Percentiles rank a stretch among this genome's conserved stretches.
Evolutionary conservation across 2,797 vertebrate genomes (phyloP).

Genomic region (Myripristis murdjan): DNA sequence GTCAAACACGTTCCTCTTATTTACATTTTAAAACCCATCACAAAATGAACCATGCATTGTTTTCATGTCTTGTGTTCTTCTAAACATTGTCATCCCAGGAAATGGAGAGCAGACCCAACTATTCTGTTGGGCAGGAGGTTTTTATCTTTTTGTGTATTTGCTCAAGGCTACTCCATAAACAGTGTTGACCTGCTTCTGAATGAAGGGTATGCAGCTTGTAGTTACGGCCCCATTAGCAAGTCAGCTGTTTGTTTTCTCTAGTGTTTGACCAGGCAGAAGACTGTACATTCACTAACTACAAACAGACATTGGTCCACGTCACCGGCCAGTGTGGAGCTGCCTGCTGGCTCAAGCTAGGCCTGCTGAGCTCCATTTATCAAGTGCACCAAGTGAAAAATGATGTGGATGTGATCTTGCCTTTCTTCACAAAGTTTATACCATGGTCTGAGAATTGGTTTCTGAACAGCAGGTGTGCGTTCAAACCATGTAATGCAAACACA

Average conservation of each 20-base stretch:
- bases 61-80: slow-evolving; percentile 15
- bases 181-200: slow-evolving; percentile 7
- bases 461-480: too few relatives aligned
- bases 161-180: slow-evolving; percentile 37
- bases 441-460: too few relatives aligned
- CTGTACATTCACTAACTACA: slow-evolving; percentile 17
- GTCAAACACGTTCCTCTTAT: not conserved
- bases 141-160: slow-evolving; percentile 46
- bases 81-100: slow-evolving; percentile 47
- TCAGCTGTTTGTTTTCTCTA: slow-evolving; percentile 37
- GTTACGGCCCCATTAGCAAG: slow-evolving; percentile 28
- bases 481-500: too few relatives aligned
- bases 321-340: too few relatives aligned
- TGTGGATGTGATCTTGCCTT: too few relatives aligned
- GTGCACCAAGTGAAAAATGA: not conserved
- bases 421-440: too few relatives aligned
- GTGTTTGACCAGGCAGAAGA: slow-evolving; percentile 46
- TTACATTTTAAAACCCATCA: not conserved
- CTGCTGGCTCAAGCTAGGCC: not conserved
- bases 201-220: slow-evolving; percentile 2
- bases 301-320: slow-evolving; percentile 10
- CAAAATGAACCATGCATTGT: not conserved
- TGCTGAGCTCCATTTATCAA: not conserved
- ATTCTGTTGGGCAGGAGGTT: slow-evolving; percentile 12
- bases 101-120: slow-evolving; percentile 36